Conservation (phyloP, 2,888 invertebrate genomes). For the Ichneumoninae sp. region DNA sequence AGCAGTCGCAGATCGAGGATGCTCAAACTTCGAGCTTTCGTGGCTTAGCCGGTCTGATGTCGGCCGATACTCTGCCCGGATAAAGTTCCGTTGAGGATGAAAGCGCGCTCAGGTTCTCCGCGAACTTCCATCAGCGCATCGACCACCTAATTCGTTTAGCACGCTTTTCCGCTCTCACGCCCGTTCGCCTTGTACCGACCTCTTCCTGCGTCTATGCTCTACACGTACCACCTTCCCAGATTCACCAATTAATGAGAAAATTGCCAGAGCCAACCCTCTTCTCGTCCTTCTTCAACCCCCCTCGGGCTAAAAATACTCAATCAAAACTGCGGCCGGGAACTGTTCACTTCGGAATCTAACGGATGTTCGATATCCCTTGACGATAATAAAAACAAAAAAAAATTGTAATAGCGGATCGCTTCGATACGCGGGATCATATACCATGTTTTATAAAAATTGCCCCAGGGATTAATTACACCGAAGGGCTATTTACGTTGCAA, state of each 20-base stretch:
- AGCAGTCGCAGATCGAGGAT: constrained; percentile 69
- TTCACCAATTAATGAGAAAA: constrained; percentile 80
- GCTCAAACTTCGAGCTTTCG: constrained; percentile 69
- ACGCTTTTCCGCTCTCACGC: constrained; percentile 70
- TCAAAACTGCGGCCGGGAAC: background rate
- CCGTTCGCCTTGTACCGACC: constrained; percentile 12
- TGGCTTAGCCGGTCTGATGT: constrained; percentile 49
- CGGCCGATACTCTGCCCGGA: constrained; percentile 5
- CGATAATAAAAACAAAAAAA: background rate
- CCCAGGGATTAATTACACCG: background rate
- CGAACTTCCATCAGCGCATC: constrained; percentile 54
- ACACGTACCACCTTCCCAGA: constrained; percentile 64
- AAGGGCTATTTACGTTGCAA: background rate
- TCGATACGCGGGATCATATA: background rate
- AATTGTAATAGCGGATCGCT: background rate
- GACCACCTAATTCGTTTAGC: constrained; percentile 77
- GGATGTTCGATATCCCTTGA: constrained; percentile 23
- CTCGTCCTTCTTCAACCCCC: background rate
- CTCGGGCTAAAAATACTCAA: constrained; percentile 23
- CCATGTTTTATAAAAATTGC: background rate
- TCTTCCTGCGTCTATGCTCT: background rate
- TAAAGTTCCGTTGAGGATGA: constrained; percentile 22
- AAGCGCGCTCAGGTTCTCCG: constrained; percentile 30
- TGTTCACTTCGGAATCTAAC: constrained; percentile 8
- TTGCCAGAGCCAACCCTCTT: constrained; percentile 65